Evolutionary conservation across 2,113 vertebrate genomes (phyloP), one percentile per base, ranked within the genome.

Genomic region (Antechinus stuartii): DNA sequence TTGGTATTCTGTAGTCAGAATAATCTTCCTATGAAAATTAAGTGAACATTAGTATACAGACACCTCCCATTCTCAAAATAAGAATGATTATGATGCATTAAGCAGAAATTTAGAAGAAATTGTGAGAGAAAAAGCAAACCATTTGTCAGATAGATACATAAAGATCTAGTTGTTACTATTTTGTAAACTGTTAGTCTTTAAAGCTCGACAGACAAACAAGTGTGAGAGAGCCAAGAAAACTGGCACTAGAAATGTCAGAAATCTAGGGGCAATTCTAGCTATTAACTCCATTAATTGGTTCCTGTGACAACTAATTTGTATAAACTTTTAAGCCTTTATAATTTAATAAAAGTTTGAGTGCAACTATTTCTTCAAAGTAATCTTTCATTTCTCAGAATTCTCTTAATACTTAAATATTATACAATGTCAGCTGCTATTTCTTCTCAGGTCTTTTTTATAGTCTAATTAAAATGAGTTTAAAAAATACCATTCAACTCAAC

Each of bases 11-110:
- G 50, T 50, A 52, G 97, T 96, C 61, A 93, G 91, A 96, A 91
- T 94, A 97, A 0, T 98, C 96, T 97, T 98, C 97, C 97, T 97
- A 97, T 92, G 97, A 98, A 95, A 98, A 98, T 97, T 96, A 97
- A 97, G 96, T 98, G 98, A 98, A 98, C 95, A 97, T 96, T 92
- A 98, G 97, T 96, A 98, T 92, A 97, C 95, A 95, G 96, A 95
- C 54, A 96, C 19, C 24, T 94, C 24, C 93, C 57, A 91, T 61
- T 93, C 97, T 94, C 93, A 96, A 97, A 96, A 97, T 95, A 96
- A 97, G 95, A 98, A 92, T 50, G 50, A 92, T 94, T 30, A 94
- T 90, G 96, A 95, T 93, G 96, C 91, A 95, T 97, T 96, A 98
- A 96, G 92, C 93, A 76, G 90, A 95, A 94, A 90, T 97, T 97